Percentiles rank a stretch among this genome's conserved stretches.
These are phyloP conservation scores for Amphiprion clarkii DNA, from an alignment of 2,797 vertebrate species.

Conservation along the genomic window DNA sequence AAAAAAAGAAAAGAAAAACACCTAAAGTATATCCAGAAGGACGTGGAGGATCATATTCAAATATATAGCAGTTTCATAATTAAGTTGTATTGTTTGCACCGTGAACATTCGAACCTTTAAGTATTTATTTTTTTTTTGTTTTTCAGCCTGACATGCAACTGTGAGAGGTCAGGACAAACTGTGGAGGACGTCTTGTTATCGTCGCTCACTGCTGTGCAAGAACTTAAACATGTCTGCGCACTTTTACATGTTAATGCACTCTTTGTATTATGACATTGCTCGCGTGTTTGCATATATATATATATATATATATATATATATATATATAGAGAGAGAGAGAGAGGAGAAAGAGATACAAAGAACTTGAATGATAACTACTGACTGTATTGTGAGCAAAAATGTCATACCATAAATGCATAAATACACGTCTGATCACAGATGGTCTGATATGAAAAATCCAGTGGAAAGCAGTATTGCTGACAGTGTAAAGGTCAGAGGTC, in stretches of 20 bases:
- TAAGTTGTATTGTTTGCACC: not conserved
- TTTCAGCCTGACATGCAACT: not conserved
- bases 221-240: not conserved
- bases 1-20: conserved; percentile 5
- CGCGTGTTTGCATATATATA: not conserved
- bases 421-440: not conserved
- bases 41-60: conserved; percentile 18
- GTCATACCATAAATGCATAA: not conserved
- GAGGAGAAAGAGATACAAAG: not conserved
- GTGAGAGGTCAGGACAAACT: conserved; percentile 20
- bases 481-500: conserved; percentile 66
- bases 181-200: conserved; percentile 18
- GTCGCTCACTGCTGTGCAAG: not conserved
- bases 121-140: not conserved
- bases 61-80: conserved; percentile 12
- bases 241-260: not conserved
- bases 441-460: conserved; percentile 22
- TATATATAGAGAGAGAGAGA: not conserved
- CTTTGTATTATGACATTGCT: not conserved
- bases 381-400: not conserved
- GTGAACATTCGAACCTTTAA: not conserved
- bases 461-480: conserved; percentile 68
- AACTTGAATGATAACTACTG: not conserved
- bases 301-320: not conserved
- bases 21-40: conserved; percentile 21